Conservation (phyloP, 2,113 vertebrate genomes). For the Canis aureus region DNA sequence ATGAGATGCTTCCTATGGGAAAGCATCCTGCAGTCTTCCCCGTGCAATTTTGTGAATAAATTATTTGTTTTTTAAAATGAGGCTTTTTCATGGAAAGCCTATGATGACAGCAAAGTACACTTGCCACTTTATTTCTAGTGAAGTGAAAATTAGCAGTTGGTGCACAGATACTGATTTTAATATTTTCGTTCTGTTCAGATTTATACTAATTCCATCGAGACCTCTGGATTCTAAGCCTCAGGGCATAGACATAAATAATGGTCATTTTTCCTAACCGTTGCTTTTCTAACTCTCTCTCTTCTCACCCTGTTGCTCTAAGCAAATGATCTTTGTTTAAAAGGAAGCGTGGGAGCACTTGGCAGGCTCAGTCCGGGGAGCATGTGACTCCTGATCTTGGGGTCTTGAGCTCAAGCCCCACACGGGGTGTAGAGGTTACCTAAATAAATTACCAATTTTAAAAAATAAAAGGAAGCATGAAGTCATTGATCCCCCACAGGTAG, state of each 20-base stretch:
- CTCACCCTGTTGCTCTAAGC: background rate
- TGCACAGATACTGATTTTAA: background rate
- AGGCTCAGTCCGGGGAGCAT: background rate
- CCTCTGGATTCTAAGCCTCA: background rate
- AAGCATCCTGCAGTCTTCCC: background rate
- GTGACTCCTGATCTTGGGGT: background rate
- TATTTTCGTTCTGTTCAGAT: background rate
- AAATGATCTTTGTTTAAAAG: constrained; percentile 23
- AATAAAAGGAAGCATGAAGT: background rate
- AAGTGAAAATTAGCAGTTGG: constrained; percentile 31
- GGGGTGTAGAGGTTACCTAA: background rate
- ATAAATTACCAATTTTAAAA: background rate
- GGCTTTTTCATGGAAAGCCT: constrained; percentile 26
- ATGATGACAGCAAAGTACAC: background rate
- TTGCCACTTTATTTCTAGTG: background rate
- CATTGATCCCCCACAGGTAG: background rate
- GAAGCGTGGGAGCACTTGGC: background rate
- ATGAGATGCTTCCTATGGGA: background rate
- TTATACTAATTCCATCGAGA: background rate
- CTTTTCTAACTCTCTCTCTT: background rate
- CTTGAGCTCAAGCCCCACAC: background rate
- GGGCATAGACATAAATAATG: background rate
- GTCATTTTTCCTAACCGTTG: background rate
- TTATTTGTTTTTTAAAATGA: constrained; percentile 31
- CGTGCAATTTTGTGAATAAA: background rate